Evolutionary conservation across 2,113 vertebrate species (phyloP).

Genomic region (Azemiops feae): DNA sequence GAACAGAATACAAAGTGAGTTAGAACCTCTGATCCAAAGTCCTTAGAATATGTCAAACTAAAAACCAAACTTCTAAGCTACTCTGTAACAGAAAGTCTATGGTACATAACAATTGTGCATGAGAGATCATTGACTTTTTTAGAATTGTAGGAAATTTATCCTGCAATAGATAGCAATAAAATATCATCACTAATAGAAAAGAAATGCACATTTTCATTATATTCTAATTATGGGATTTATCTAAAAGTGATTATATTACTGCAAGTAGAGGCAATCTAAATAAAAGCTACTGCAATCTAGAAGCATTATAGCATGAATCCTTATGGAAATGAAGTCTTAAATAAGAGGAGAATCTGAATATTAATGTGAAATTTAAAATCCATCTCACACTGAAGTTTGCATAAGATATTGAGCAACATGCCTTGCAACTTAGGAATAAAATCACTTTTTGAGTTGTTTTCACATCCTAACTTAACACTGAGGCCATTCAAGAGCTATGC

Average conservation of each 20-base stretch:
- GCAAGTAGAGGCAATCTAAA: slow-evolving; percentile 13
- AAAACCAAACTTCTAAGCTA: neutral
- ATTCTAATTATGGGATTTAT: slow-evolving; percentile 31
- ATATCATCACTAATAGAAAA: slow-evolving; percentile 31
- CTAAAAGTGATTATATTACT: slow-evolving; percentile 44
- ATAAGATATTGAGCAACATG: slow-evolving; percentile 28
- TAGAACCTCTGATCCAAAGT: neutral
- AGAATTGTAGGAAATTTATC: slow-evolving; percentile 25
- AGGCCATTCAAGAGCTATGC: slow-evolving; percentile 47
- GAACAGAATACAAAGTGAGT: neutral
- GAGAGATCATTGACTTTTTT: neutral
- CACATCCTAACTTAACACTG: slow-evolving; percentile 32
- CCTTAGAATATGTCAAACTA: neutral
- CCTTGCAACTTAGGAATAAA: slow-evolving; percentile 36
- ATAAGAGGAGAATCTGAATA: slow-evolving; percentile 45
- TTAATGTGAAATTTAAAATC: slow-evolving; percentile 38
- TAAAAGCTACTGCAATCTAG: slow-evolving; percentile 26
- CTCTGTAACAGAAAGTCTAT: neutral
- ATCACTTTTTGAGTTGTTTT: slow-evolving; percentile 40
- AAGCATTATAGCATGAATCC: slow-evolving; percentile 28
- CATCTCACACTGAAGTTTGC: slow-evolving; percentile 19
- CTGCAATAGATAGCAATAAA: slow-evolving; percentile 3
- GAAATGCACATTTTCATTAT: neutral
- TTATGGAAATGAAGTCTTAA: slow-evolving; percentile 43
- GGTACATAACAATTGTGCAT: neutral